phyloP scores from a whole-genome alignment of 2,888 invertebrate genomes.

The Tenthredo amoena region DNA sequence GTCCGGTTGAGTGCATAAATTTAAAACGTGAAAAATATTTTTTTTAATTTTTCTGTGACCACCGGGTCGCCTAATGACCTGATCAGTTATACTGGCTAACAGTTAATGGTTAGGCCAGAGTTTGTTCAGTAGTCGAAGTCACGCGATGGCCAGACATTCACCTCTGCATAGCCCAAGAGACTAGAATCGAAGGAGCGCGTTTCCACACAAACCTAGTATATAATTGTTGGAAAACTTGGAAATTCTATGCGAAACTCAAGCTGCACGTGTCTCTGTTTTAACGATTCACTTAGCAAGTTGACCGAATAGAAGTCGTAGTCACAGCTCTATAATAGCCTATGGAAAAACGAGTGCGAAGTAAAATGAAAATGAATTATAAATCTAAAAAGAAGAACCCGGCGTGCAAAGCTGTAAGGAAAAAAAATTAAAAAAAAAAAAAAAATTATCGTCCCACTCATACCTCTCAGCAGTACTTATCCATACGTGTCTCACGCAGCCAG shows the following conservation, averaged over 20 bases:
- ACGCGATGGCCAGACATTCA: constrained; percentile 44
- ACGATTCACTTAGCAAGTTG: background rate
- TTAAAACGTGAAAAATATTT: constrained; percentile 9
- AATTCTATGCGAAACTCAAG: background rate
- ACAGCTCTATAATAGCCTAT: background rate
- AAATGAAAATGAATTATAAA: background rate
- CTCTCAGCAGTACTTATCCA: too few species aligned
- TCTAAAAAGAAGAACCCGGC: background rate
- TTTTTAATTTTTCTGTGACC: background rate
- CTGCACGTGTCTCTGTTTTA: background rate
- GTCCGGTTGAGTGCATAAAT: background rate
- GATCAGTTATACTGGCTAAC: constrained; percentile 43
- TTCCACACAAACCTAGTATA: background rate
- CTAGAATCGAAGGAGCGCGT: background rate
- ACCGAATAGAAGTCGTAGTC: background rate
- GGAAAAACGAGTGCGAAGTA: background rate
- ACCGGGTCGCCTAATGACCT: constrained; percentile 23
- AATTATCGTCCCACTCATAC: constrained; percentile 10
- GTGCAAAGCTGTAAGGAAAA: background rate
- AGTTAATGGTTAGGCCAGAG: constrained; percentile 25
- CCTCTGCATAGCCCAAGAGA: constrained; percentile 24
- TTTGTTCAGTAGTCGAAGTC: constrained; percentile 33
- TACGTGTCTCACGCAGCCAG: background rate
- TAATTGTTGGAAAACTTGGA: background rate
- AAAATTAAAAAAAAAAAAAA: background rate